Evolutionary conservation across 1,140 invertebrate species (phyloP).

Genomic region (Solenopsis fugax): DNA sequence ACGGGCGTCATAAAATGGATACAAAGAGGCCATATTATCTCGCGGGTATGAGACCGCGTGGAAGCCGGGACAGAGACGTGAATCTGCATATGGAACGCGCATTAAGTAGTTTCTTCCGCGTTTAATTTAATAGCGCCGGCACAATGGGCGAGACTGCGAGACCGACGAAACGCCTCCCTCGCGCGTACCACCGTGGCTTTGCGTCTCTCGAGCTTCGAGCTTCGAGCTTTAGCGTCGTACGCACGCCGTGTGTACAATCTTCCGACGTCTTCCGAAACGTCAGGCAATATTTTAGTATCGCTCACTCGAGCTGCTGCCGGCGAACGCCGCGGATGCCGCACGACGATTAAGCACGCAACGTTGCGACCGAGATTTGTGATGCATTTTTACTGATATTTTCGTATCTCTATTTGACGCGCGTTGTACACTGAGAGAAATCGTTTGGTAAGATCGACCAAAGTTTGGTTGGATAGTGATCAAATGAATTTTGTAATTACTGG

Average conservation of each 20-base stretch:
- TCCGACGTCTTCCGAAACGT: neutral
- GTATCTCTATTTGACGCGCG: neutral
- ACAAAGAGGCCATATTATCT: conserved; percentile 85
- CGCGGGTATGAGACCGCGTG: conserved; percentile 71
- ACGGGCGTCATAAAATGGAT: conserved; percentile 83
- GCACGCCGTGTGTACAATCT: neutral
- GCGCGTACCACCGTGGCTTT: conserved; percentile 45
- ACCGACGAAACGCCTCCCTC: conserved; percentile 64
- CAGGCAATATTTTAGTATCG: conserved; percentile 32
- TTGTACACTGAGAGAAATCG: too few relatives aligned
- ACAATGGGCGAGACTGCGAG: conserved; percentile 67
- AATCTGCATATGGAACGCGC: conserved; percentile 85
- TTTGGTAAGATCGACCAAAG: too few relatives aligned
- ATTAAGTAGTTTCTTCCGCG: conserved; percentile 85
- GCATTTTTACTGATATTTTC: neutral
- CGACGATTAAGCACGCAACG: conserved; percentile 1
- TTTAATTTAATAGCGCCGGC: conserved; percentile 84
- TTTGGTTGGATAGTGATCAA: too few relatives aligned
- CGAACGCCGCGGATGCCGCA: neutral
- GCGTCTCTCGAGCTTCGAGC: conserved; percentile 44
- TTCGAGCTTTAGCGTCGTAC: conserved; percentile 58
- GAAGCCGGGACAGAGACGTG: conserved; percentile 79
- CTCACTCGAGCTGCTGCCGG: too few relatives aligned
- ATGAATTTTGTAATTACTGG: too few relatives aligned
- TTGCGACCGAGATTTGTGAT: neutral